phyloP scores from a whole-genome alignment of 2,888 invertebrate species.

The Seira sanloemensis region DNA sequence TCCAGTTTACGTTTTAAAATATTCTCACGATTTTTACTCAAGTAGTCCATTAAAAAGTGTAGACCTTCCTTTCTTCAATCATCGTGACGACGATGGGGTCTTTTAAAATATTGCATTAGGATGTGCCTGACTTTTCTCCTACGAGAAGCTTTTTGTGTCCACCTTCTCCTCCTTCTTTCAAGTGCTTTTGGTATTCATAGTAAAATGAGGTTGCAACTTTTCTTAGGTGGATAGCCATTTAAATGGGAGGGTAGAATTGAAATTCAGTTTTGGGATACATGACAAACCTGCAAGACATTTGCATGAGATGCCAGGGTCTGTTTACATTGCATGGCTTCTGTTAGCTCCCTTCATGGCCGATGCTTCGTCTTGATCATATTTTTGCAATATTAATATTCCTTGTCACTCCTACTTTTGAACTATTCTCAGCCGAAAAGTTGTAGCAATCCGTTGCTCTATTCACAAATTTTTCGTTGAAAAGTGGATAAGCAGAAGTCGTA shows the following conservation, averaged over 20 bases:
- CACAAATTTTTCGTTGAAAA: no score
- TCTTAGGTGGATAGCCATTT: slow-evolving; percentile 41
- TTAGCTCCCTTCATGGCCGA: background rate
- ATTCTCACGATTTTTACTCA: slow-evolving; percentile 43
- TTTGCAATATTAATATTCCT: background rate
- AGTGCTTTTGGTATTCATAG: background rate
- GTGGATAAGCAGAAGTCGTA: no score
- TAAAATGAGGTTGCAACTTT: no score
- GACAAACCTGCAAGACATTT: no score
- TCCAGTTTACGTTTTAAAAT: slow-evolving; percentile 49
- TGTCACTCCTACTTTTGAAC: no score
- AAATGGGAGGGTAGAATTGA: slow-evolving; percentile 20
- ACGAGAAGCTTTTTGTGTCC: no score
- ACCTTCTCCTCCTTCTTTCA: no score
- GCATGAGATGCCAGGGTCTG: no score
- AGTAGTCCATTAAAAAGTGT: background rate
- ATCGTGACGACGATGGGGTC: background rate
- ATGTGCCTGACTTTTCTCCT: no score
- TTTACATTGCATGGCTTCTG: slow-evolving; percentile 33
- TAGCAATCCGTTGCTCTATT: no score
- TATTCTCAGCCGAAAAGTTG: no score
- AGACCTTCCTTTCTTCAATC: no score
- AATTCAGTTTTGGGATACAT: slow-evolving; percentile 29
- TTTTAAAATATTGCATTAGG: slow-evolving; percentile 11
- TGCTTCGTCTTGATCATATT: background rate